Evolutionary conservation across 2,797 vertebrate species (phyloP).

Genomic region (Echeneis naucrates): DNA sequence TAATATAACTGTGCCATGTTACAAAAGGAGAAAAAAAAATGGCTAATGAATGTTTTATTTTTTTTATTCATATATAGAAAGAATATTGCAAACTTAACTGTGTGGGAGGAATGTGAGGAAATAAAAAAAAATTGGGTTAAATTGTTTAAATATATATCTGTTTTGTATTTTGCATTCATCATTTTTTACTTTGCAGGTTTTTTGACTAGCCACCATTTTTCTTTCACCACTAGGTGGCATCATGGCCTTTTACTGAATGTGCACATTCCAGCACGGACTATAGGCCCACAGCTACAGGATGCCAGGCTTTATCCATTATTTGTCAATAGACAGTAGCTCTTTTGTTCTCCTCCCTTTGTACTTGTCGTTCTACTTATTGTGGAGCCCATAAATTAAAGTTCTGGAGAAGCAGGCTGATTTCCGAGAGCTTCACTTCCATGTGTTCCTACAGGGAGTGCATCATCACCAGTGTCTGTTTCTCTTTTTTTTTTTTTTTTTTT

Average conservation of each 20-base stretch:
- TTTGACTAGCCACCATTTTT: not conserved
- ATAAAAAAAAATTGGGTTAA: not conserved
- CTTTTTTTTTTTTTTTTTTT: no score
- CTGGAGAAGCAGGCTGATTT: constrained; percentile 24
- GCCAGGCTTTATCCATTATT: constrained; percentile 69
- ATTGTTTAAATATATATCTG: not conserved
- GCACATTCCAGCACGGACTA: constrained; percentile 4
- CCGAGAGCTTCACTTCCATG: constrained; percentile 6
- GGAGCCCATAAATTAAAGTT: constrained; percentile 54
- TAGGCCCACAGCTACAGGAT: constrained; percentile 17
- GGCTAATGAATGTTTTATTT: no score
- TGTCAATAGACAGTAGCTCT: constrained; percentile 55
- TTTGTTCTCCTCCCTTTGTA: constrained; percentile 66
- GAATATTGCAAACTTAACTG: no score
- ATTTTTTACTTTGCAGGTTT: not conserved
- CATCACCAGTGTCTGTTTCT: constrained; percentile 9
- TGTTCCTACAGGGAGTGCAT: not conserved
- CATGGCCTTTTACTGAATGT: constrained; percentile 16
- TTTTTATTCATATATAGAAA: no score
- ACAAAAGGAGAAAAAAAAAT: not conserved
- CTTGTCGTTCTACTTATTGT: constrained; percentile 44
- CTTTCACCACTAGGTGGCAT: constrained; percentile 59
- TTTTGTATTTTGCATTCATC: not conserved
- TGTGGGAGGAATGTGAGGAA: no score
- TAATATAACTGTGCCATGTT: not conserved